Evolutionary conservation across 2,888 invertebrate genomes (phyloP), one percentile per base, ranked within the genome.

Genomic region (Sesia bembeciformis): DNA sequence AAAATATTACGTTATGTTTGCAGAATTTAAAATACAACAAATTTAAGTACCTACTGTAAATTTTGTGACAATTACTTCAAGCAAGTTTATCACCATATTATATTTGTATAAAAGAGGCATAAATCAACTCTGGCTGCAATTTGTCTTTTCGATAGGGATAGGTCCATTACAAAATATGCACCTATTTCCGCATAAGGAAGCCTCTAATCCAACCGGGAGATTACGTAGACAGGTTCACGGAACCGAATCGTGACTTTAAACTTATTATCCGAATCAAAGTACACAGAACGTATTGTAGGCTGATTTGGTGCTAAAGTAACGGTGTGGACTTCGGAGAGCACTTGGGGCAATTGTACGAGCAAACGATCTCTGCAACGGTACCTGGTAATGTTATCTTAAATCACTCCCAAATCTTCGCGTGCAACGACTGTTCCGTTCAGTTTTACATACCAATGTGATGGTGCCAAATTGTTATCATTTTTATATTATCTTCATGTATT

Each of bases 291-390:
- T 77, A 84, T 83, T 83, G 84, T 81, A 80, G 78, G 83, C 84
- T 85, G 87, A 86, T 88, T 88, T 83, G 84, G 85, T 75, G 86
- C 78, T 80, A 79, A 78, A 74, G 69, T 82, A 84, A 83, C 83
- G 82, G 83, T 54, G 54, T 54, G 57, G 55, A 55, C 8, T 39
- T 49, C 54, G 58, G 46, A 51, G 58, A 40, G 58, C 57, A 53
- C 65, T 61, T 46, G 46, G 46, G 64, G 72, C 77, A 71, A 74
- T 76, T 72, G 76, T 70, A 70, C 68, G 64, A 73, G 74, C 74
- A 70, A 80, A 74, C 74, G 74, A 82, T 81, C 76, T 72, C 67
- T 56, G 61, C 74, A 83, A 86, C 86, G 86, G 86, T 82, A 85
- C 75, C 67, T n/a, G 60, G 70, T 73, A 73, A 72, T 80, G 75